These are phyloP conservation scores for Rhea americana DNA, from an alignment of 2,113 vertebrate species.

Conservation along the genomic window DNA sequence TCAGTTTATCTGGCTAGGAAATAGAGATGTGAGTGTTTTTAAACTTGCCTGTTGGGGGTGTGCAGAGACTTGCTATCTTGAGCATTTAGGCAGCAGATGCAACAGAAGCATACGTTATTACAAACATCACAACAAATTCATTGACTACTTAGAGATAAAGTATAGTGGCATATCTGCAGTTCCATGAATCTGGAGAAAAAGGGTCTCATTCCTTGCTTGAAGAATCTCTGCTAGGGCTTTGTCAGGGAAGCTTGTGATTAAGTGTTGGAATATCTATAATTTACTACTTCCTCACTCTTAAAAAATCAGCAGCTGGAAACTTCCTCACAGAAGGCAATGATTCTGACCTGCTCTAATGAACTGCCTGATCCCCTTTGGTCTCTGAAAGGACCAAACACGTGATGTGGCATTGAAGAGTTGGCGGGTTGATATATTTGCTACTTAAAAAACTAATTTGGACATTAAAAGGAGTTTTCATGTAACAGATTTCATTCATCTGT, in stretches of 20 bases:
- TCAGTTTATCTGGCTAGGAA: neutral
- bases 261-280: neutral
- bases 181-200: neutral
- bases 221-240: neutral
- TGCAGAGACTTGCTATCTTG: neutral
- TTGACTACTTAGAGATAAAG: neutral
- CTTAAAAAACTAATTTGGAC: slow-evolving; percentile 68
- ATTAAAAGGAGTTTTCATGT: slow-evolving; percentile 65
- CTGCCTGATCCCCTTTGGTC: neutral
- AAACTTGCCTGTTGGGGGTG: neutral
- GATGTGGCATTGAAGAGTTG: neutral
- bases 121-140: neutral
- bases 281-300: neutral
- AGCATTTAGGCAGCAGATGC: neutral
- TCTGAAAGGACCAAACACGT: neutral
- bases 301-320: slow-evolving; percentile 11
- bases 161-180: neutral
- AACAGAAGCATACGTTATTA: neutral
- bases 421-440: slow-evolving; percentile 38
- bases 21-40: neutral
- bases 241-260: neutral
- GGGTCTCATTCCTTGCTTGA: neutral
- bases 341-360: neutral
- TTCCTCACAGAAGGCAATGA: neutral
- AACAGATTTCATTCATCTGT: slow-evolving; percentile 67